Evolutionary conservation across 92 coral and sea anemone genomes (phyloP).

Genomic region (Epizoanthus ramosus): DNA sequence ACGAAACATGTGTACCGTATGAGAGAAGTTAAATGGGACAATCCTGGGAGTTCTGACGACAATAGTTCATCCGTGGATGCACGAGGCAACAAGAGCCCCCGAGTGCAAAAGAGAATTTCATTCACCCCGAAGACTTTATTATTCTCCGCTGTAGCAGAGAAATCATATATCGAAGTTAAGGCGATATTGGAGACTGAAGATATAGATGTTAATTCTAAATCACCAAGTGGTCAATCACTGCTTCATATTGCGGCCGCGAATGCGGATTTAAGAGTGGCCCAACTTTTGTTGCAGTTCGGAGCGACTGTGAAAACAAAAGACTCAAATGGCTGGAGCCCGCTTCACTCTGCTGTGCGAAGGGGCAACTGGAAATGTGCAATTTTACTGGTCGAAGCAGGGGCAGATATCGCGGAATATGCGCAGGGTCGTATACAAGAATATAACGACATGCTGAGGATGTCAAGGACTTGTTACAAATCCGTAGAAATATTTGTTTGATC

Average conservation of each 20-base stretch:
- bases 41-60: conserved; percentile 51
- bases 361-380: conserved; percentile 94
- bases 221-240: conserved; percentile 87
- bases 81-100: conserved; percentile 41
- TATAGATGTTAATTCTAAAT: conserved; percentile 68
- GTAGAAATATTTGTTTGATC: conserved; percentile 80
- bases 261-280: conserved; percentile 76
- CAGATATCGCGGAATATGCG: conserved; percentile 81
- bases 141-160: conserved; percentile 79
- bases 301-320: conserved; percentile 71
- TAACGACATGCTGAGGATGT: conserved; percentile 64
- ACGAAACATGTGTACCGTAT: conserved; percentile 3
- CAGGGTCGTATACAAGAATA: conserved; percentile 76
- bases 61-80: conserved; percentile 51
- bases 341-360: conserved; percentile 74
- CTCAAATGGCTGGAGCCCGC: conserved; percentile 74
- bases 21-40: background rate
- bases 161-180: conserved; percentile 73
- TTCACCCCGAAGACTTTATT: conserved; percentile 74
- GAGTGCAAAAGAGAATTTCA: conserved; percentile 69
- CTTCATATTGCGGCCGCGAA: conserved; percentile 85
- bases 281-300: conserved; percentile 75
- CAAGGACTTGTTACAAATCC: conserved; percentile 71
- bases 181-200: conserved; percentile 64
- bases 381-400: conserved; percentile 81